Percentiles rank a stretch among this genome's conserved stretches.
These are phyloP conservation scores for Archaeoteleia sp. DNA, from an alignment of 2,888 invertebrate genomes.

Conservation along the genomic window DNA sequence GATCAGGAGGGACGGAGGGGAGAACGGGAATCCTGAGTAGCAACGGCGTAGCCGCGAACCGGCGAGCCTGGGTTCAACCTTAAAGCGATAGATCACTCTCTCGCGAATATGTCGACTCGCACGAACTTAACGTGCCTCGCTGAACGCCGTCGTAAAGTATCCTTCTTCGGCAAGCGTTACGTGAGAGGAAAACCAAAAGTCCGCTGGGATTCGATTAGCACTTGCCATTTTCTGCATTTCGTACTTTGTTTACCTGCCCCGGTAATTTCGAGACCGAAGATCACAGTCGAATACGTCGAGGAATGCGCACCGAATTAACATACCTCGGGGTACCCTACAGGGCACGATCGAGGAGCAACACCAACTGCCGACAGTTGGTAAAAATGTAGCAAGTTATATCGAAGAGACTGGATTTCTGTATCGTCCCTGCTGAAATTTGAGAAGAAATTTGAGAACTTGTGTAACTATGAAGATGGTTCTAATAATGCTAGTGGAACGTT, in stretches of 20 bases:
- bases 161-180: not conserved
- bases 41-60: slow-evolving; percentile 73
- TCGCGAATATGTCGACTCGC: slow-evolving; percentile 49
- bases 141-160: slow-evolving; percentile 10
- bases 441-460: too few relatives aligned
- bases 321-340: too few relatives aligned
- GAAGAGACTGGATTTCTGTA: too few relatives aligned
- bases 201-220: not conserved
- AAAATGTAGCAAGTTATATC: too few relatives aligned
- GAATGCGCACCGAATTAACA: too few relatives aligned
- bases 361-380: too few relatives aligned
- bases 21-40: slow-evolving; percentile 75
- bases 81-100: slow-evolving; percentile 73
- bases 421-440: too few relatives aligned
- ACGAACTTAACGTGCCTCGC: slow-evolving; percentile 32
- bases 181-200: slow-evolving; percentile 10
- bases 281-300: too few relatives aligned
- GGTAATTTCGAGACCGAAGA: too few relatives aligned
- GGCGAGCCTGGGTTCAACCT: slow-evolving; percentile 71
- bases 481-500: too few relatives aligned
- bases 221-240: not conserved
- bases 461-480: too few relatives aligned
- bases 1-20: slow-evolving; percentile 54
- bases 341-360: too few relatives aligned
- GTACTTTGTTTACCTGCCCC: not conserved